phyloP scores from a whole-genome alignment of 2,888 invertebrate species.

The Timandra comae region DNA sequence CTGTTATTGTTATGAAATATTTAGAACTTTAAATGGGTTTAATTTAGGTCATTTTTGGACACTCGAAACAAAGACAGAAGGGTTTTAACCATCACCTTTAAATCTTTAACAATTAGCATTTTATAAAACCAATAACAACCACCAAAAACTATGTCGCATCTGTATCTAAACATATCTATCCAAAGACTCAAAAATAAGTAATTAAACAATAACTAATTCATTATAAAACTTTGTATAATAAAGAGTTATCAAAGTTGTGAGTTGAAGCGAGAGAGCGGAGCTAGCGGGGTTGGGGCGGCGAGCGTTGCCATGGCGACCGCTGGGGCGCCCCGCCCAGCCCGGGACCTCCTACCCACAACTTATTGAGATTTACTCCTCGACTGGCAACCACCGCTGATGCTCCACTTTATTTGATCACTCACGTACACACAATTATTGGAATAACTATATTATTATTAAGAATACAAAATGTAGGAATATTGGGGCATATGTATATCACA shows the following conservation, averaged over 20 bases:
- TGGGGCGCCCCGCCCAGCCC: slow-evolving; percentile 60
- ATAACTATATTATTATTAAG: too few relatives aligned
- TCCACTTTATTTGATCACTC: slow-evolving; percentile 17
- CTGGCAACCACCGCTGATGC: slow-evolving; percentile 46
- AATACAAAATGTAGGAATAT: too few relatives aligned
- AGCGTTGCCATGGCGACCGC: slow-evolving; percentile 60
- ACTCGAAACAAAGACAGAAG: too few relatives aligned
- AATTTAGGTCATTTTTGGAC: too few relatives aligned
- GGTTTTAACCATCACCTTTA: too few relatives aligned
- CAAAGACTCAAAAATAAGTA: too few relatives aligned
- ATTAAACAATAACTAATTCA: not conserved
- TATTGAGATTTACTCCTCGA: slow-evolving; percentile 48
- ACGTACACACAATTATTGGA: too few relatives aligned
- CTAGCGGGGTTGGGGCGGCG: slow-evolving; percentile 37
- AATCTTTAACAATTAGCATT: too few relatives aligned
- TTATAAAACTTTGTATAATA: slow-evolving; percentile 8
- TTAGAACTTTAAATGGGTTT: slow-evolving; percentile 3
- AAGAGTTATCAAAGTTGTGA: slow-evolving; percentile 22
- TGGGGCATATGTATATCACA: too few relatives aligned
- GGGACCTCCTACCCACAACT: slow-evolving; percentile 40
- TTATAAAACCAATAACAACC: too few relatives aligned
- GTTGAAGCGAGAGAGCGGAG: slow-evolving; percentile 22
- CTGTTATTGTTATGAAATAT: slow-evolving; percentile 35
- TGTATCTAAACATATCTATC: too few relatives aligned
- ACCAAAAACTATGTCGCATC: too few relatives aligned